phyloP scores from a whole-genome alignment of 1,140 invertebrate species.

The Akabosia matsudoensis region DNA sequence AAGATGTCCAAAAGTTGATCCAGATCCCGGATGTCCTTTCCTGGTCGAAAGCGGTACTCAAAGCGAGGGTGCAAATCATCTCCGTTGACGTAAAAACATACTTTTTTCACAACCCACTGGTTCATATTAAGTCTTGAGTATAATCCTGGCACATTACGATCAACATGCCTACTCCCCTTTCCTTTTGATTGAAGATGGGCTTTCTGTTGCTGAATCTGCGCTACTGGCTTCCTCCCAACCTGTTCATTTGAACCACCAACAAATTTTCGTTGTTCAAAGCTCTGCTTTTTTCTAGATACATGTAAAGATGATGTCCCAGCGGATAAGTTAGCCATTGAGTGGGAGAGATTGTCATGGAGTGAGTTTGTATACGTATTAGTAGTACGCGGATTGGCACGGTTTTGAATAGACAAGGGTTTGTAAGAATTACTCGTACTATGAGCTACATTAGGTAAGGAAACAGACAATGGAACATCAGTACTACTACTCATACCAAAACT shows the following conservation, averaged over 20 bases:
- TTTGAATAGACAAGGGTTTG: not conserved
- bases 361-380: not conserved
- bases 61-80: slow-evolving; percentile 86
- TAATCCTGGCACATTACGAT: slow-evolving; percentile 30
- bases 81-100: slow-evolving; percentile 89
- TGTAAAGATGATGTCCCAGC: not conserved
- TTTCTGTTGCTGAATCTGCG: not conserved
- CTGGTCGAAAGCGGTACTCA: slow-evolving; percentile 82
- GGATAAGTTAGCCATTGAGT: not conserved
- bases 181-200: not conserved
- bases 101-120: slow-evolving; percentile 76
- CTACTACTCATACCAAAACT: not conserved
- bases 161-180: not conserved
- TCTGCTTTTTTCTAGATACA: not conserved
- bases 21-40: slow-evolving; percentile 78
- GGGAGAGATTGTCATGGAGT: not conserved
- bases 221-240: not conserved
- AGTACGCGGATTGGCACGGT: not conserved
- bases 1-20: slow-evolving; percentile 80
- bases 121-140: slow-evolving; percentile 42
- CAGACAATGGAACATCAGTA: not conserved
- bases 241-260: not conserved
- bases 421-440: not conserved
- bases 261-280: not conserved
- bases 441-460: slow-evolving; percentile 7